Conservation (phyloP, 1,140 invertebrate species). For the Drosophila grimshawi region DNA sequence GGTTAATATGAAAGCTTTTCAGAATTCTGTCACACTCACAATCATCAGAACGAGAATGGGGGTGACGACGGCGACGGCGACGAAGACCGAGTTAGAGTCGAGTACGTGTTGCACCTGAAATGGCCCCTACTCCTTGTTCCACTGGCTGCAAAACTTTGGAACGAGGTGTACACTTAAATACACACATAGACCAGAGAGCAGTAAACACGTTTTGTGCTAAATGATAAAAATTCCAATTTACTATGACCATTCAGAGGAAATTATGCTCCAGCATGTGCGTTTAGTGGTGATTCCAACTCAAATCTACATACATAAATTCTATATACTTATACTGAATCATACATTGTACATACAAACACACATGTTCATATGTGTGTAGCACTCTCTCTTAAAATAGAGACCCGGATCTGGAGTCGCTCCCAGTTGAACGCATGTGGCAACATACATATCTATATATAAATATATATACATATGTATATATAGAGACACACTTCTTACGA, state of each 20-base stretch:
- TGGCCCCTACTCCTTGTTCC: neutral
- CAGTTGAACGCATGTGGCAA: slow-evolving; percentile 13
- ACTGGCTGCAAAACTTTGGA: neutral
- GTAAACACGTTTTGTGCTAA: slow-evolving; percentile 49
- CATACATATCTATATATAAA: slow-evolving; percentile 6
- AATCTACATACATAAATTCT: slow-evolving; percentile 36
- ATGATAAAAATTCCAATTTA: slow-evolving; percentile 58
- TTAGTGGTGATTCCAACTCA: slow-evolving; percentile 9
- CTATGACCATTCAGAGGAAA: slow-evolving; percentile 46
- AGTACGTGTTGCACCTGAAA: slow-evolving; percentile 50
- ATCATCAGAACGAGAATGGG: neutral
- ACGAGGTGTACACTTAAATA: neutral
- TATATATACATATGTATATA: slow-evolving; percentile 13
- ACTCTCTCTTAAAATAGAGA: neutral
- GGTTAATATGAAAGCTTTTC: slow-evolving; percentile 18
- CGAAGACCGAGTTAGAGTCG: neutral
- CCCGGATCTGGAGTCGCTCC: slow-evolving; percentile 13
- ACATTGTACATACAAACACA: neutral
- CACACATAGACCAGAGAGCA: neutral
- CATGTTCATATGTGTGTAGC: neutral
- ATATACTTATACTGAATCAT: neutral
- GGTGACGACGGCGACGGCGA: neutral
- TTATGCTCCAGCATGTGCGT: slow-evolving; percentile 40
- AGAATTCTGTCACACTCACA: slow-evolving; percentile 36
- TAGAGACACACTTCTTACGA: too few relatives aligned